Evolutionary conservation across 2,888 invertebrate species (phyloP).

Genomic region (Nomada flava): DNA sequence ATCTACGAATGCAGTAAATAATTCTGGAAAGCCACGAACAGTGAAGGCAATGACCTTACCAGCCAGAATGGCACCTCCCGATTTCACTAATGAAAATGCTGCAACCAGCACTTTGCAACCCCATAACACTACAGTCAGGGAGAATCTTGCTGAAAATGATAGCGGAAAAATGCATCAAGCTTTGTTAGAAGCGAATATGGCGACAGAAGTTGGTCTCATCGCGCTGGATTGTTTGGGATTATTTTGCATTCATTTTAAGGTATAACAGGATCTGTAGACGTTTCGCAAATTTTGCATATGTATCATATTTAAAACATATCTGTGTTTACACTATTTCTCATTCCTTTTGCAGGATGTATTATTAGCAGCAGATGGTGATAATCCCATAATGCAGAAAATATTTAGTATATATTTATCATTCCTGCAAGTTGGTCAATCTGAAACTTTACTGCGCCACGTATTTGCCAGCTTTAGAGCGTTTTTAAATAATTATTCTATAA

Average conservation of each 20-base stretch:
- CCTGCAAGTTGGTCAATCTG: slow-evolving; percentile 95
- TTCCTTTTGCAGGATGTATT: slow-evolving; percentile 80
- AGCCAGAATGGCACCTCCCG: slow-evolving; percentile 93
- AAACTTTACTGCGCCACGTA: slow-evolving; percentile 94
- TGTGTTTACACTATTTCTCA: neutral
- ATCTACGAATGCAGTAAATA: slow-evolving; percentile 85
- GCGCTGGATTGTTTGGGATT: slow-evolving; percentile 94
- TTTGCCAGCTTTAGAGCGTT: slow-evolving; percentile 96
- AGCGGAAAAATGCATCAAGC: slow-evolving; percentile 87
- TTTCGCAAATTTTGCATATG: neutral
- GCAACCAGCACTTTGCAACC: slow-evolving; percentile 85
- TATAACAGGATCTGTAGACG: slow-evolving; percentile 65
- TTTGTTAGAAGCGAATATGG: slow-evolving; percentile 91
- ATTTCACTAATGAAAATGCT: slow-evolving; percentile 88
- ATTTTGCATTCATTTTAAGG: slow-evolving; percentile 91
- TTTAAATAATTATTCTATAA: slow-evolving; percentile 94
- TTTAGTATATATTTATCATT: slow-evolving; percentile 95
- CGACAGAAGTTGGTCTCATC: slow-evolving; percentile 95
- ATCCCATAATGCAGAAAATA: slow-evolving; percentile 91
- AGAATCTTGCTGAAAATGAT: slow-evolving; percentile 88
- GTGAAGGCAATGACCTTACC: slow-evolving; percentile 94
- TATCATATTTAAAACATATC: neutral
- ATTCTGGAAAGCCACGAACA: slow-evolving; percentile 86
- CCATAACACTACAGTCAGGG: slow-evolving; percentile 86
- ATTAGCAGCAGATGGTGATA: slow-evolving; percentile 88